These are phyloP conservation scores for Anableps anableps DNA, from an alignment of 2,797 vertebrate genomes.

Conservation along the genomic window DNA sequence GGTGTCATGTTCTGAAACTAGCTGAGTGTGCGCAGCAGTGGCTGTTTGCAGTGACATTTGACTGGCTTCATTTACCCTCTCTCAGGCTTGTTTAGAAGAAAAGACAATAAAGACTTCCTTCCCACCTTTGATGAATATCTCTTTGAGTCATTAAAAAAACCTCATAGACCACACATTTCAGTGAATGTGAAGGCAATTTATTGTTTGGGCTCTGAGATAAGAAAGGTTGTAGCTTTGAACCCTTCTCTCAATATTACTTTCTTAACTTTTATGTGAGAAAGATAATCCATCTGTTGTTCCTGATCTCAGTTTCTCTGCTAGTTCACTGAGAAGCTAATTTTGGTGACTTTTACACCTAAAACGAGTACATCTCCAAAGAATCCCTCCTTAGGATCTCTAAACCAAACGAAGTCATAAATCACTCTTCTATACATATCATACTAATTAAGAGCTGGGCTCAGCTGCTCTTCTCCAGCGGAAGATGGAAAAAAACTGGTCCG, in stretches of 20 bases:
- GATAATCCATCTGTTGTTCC: constrained; percentile 73
- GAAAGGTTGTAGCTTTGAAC: constrained; percentile 42
- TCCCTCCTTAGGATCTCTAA: constrained; percentile 63
- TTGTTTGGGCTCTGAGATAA: constrained; percentile 35
- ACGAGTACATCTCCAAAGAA: constrained; percentile 73
- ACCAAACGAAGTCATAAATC: constrained; percentile 77
- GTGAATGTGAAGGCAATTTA: constrained; percentile 33
- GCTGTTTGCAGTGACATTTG: constrained; percentile 54
- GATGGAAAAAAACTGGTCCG: constrained; percentile 64
- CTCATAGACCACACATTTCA: constrained; percentile 31
- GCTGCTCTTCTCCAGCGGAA: constrained; percentile 63
- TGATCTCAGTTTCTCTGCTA: constrained; percentile 58
- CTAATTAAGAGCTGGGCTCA: constrained; percentile 78
- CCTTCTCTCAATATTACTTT: constrained; percentile 63
- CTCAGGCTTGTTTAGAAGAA: constrained; percentile 48
- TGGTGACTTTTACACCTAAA: constrained; percentile 69
- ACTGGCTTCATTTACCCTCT: constrained; percentile 55
- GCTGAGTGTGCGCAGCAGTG: constrained; percentile 42
- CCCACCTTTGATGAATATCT: constrained; percentile 53
- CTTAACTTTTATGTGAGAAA: constrained; percentile 59
- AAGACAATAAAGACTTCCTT: constrained; percentile 32
- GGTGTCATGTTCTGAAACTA: constrained; percentile 42
- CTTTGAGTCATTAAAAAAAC: constrained; percentile 54
- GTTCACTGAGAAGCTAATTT: constrained; percentile 59
- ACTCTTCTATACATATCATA: constrained; percentile 74